Conservation (phyloP, 2,888 invertebrate genomes). For the Calameuta idolon region DNA sequence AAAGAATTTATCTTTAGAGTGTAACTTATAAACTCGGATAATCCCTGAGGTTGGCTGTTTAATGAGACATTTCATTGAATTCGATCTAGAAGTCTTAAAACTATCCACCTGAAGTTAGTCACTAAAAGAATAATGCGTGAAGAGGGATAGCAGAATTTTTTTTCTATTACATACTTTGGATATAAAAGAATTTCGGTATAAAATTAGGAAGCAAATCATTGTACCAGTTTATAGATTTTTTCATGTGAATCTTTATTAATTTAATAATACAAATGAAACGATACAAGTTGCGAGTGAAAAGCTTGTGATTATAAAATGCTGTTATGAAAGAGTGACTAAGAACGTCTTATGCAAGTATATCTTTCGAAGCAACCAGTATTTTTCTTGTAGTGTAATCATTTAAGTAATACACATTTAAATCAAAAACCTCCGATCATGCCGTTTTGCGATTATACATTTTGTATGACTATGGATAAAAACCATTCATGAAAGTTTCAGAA, state of each 20-base stretch:
- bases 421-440: neutral
- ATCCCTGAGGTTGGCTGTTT: neutral
- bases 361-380: neutral
- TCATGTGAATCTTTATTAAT: neutral
- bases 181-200: neutral
- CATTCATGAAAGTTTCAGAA: neutral
- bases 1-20: neutral
- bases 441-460: neutral
- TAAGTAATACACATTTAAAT: neutral
- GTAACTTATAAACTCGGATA: neutral
- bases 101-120: neutral
- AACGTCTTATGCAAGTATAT: neutral
- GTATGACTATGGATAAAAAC: neutral
- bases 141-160: neutral
- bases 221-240: neutral
- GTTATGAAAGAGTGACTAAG: neutral
- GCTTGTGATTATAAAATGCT: neutral
- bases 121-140: neutral
- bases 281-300: neutral
- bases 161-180: neutral
- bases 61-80: neutral
- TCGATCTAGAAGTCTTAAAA: neutral
- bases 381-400: neutral
- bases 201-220: neutral
- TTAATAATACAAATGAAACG: neutral